Percentiles rank a stretch among this genome's conserved stretches.
Evolutionary conservation across 2,888 invertebrate species (phyloP).

Genomic region (Drosophila maculinotata): DNA sequence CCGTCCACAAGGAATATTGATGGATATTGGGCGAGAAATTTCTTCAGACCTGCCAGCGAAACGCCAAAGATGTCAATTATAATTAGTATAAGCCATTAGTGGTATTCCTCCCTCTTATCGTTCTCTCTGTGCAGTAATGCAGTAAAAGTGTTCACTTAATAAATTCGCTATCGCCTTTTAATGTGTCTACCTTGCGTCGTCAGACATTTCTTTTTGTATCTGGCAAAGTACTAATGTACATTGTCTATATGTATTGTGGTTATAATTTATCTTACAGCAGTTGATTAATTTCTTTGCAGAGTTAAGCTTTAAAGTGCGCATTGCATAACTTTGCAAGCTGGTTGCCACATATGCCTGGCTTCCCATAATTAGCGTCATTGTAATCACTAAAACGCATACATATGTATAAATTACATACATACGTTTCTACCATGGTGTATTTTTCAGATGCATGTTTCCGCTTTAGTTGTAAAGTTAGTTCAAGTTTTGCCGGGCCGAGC

Average conservation of each 20-base stretch:
- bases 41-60: constrained; percentile 90
- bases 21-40: constrained; percentile 98
- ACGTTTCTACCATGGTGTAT: constrained; percentile 8
- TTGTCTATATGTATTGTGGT: constrained; percentile 1
- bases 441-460: constrained; percentile 14
- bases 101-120: no score
- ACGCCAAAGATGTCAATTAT: constrained; percentile 58
- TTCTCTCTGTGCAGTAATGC: constrained; percentile 48
- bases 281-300: constrained; percentile 40
- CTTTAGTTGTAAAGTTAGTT: constrained; percentile 43
- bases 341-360: constrained; percentile 51
- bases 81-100: constrained; percentile 69
- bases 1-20: constrained; percentile 97
- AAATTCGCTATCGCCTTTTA: constrained; percentile 41
- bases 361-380: constrained; percentile 75
- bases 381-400: constrained; percentile 36
- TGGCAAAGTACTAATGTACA: constrained; percentile 41
- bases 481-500: constrained; percentile 49
- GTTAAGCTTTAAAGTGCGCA: constrained; percentile 32
- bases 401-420: constrained; percentile 16
- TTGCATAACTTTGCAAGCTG: constrained; percentile 60
- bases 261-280: constrained; percentile 1
- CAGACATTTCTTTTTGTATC: constrained; percentile 21
- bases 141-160: constrained; percentile 71
- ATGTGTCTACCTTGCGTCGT: no score